phyloP scores from a whole-genome alignment of 1,140 invertebrate genomes.

The Zaprionus gabonicus region DNA sequence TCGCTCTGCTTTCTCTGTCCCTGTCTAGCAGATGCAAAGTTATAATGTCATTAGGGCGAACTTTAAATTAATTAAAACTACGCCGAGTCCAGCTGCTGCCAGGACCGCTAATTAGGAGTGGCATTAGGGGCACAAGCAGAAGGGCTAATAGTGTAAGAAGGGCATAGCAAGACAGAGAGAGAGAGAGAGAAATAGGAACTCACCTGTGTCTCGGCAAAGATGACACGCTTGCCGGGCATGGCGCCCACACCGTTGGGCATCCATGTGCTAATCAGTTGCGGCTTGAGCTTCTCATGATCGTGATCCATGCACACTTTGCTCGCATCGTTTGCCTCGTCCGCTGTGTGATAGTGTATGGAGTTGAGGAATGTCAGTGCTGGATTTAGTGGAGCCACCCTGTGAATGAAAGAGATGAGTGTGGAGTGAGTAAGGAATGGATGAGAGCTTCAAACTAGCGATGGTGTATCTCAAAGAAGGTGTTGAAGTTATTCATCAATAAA shows the following conservation, averaged over 20 bases:
- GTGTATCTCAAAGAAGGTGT: no score
- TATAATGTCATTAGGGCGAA: constrained; percentile 80
- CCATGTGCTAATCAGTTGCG: constrained; percentile 93
- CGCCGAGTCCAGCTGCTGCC: constrained; percentile 71
- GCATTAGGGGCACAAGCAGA: constrained; percentile 41
- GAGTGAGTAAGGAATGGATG: not conserved
- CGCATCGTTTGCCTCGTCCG: constrained; percentile 84
- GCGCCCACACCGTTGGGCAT: constrained; percentile 93
- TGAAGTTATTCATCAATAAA: not conserved
- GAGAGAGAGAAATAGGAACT: constrained; percentile 26
- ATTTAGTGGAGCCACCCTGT: constrained; percentile 83
- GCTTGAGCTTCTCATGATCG: constrained; percentile 91
- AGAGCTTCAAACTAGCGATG: not conserved
- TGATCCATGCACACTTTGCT: constrained; percentile 91
- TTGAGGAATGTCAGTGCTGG: constrained; percentile 87
- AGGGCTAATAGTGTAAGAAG: not conserved
- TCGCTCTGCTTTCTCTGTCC: not conserved
- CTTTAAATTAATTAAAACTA: constrained; percentile 82
- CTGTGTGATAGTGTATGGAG: constrained; percentile 86
- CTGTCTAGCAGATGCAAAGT: constrained; percentile 65
- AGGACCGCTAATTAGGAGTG: constrained; percentile 73
- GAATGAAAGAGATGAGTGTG: not conserved
- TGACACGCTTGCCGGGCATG: constrained; percentile 91
- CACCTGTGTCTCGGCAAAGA: constrained; percentile 95
- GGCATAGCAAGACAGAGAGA: not conserved